phyloP scores from a whole-genome alignment of 1,140 invertebrate genomes.

The Coboldia fuscipes region DNA sequence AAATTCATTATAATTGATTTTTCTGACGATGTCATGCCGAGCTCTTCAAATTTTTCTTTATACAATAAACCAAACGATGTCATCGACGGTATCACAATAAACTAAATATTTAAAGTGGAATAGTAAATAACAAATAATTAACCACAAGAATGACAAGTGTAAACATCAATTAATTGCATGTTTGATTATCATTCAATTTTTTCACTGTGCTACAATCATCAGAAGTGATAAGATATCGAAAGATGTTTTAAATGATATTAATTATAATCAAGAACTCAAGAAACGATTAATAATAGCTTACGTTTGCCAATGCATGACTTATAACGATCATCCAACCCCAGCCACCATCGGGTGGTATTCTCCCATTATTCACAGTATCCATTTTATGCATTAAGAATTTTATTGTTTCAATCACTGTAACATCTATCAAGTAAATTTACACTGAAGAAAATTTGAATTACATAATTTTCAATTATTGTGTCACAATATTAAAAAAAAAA shows the following conservation, averaged over 20 bases:
- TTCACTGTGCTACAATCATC: too few species aligned
- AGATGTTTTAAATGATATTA: not conserved
- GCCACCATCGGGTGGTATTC: slow-evolving; percentile 37
- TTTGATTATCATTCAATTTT: not conserved
- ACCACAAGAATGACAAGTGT: not conserved
- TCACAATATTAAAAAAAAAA: too few species aligned
- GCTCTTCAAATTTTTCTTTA: slow-evolving; percentile 26
- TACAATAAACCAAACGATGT: slow-evolving; percentile 32
- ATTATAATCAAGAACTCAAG: not conserved
- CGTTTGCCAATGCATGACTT: slow-evolving; percentile 36
- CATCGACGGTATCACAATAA: slow-evolving; percentile 30
- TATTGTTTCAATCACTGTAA: too few species aligned
- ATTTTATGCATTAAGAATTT: not conserved
- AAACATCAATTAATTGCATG: not conserved
- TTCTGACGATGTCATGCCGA: slow-evolving; percentile 27
- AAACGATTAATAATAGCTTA: slow-evolving; percentile 22
- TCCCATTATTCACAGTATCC: not conserved
- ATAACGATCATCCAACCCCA: slow-evolving; percentile 47
- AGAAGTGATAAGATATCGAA: not conserved
- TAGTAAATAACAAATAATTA: not conserved
- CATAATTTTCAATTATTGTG: too few species aligned
- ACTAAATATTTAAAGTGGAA: slow-evolving; percentile 14
- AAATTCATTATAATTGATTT: slow-evolving; percentile 31
- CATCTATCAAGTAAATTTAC: too few species aligned
- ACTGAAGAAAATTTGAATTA: too few species aligned